Evolutionary conservation across 2,113 vertebrate genomes (phyloP).

Genomic region (Tor tambroides): DNA sequence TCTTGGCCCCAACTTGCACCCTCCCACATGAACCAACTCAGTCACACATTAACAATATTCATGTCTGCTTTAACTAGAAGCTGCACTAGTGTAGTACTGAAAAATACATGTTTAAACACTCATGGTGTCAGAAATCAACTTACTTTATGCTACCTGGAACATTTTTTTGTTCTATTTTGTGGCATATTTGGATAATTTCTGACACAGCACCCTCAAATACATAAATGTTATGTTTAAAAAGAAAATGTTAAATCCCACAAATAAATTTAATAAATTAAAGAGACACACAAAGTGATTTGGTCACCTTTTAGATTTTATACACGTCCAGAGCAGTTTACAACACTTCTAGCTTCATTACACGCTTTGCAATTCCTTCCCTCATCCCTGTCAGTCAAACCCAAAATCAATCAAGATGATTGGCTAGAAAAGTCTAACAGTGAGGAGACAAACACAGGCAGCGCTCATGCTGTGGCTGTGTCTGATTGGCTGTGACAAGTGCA

Average conservation of each 20-base stretch:
- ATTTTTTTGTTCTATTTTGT: neutral
- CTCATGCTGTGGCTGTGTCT: slow-evolving; percentile 50
- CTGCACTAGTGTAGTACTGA: neutral
- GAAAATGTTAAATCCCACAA: too few species aligned
- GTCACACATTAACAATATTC: neutral
- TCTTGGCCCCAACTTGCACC: slow-evolving; percentile 43
- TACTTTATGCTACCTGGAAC: neutral
- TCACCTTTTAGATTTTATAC: neutral
- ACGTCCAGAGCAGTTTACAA: neutral
- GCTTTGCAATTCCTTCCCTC: neutral
- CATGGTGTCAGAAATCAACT: neutral
- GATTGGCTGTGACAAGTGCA: slow-evolving; percentile 70
- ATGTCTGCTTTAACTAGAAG: neutral
- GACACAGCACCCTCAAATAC: neutral
- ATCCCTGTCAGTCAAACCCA: slow-evolving; percentile 33
- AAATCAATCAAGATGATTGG: slow-evolving; percentile 46
- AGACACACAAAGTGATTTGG: neutral
- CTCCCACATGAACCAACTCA: neutral
- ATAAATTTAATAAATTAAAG: neutral
- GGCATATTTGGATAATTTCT: neutral
- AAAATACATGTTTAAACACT: neutral
- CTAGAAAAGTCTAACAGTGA: slow-evolving; percentile 54
- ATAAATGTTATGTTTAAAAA: too few species aligned
- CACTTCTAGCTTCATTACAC: neutral
- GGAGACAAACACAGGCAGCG: slow-evolving; percentile 54